Evolutionary conservation across 2,888 invertebrate genomes (phyloP), one percentile per base, ranked within the genome.

Genomic region (Unio pictorum): DNA sequence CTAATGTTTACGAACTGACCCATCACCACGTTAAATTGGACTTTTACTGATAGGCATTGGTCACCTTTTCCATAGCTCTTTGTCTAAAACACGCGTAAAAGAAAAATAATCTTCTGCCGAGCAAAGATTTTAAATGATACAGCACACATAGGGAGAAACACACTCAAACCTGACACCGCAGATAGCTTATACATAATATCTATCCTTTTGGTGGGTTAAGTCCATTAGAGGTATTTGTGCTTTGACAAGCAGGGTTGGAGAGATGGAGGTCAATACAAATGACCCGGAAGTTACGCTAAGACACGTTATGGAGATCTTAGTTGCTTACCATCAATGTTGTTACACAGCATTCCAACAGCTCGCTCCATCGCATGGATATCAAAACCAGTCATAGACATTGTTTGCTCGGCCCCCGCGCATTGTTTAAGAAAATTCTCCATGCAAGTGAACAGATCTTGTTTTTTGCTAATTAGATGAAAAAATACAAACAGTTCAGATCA

Each of bases 311-410:
- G 6, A 65, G 26, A 26, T 64, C 0, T 55, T 23, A 57, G 30
- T 18, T 18, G 68, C 68, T 57, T 72, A 80, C 80, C 73, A 30
- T 73, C 72, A 61, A 81, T 76, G 61, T 81, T 78, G 62, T 75
- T 73, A 67, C 81, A 81, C 0, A 81, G 68, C 55, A 78, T 73
- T 15, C 77, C 77, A n/a, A 80, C 80, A 7, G 80, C 79, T 34
- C 80, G 66, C 62, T 80, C 81, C 81, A 80, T 81, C 26, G 78
- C 78, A 57, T 78, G 76, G 54, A 81, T 69, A 64, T 81, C 81
- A 67, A 81, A 81, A 15, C 80, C 80, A 15, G 81, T 80, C 66
- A 80, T 63, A 2, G 80, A 69, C 68, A 80, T 73, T 17, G 81
- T 80, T 67, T 81, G 78, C 30, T 81, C 81, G 23, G 81, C 81